phyloP scores from a whole-genome alignment of 2,113 vertebrate species.

The Pelusios castaneus region DNA sequence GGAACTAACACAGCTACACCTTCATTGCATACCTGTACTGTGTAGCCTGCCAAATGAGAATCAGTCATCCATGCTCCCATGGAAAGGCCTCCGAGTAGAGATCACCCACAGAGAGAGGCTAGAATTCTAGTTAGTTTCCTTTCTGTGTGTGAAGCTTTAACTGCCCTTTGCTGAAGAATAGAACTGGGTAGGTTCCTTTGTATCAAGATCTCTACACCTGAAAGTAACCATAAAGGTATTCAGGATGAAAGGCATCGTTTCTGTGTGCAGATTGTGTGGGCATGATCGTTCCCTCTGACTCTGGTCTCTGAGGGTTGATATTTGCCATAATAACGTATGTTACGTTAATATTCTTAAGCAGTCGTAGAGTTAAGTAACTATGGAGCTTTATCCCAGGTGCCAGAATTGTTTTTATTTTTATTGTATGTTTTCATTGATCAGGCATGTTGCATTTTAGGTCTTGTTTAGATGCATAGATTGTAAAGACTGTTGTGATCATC shows the following conservation, averaged over 20 bases:
- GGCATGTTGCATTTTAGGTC: not conserved
- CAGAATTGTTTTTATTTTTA: not conserved
- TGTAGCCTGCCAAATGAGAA: not conserved
- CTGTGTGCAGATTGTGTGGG: no score
- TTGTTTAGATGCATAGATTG: not conserved
- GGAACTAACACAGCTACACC: no score
- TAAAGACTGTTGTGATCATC: accelerated
- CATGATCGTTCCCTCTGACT: not conserved
- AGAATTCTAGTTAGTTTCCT: not conserved
- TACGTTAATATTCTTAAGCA: not conserved
- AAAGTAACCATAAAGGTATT: no score
- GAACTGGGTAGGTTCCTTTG: not conserved
- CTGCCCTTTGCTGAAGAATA: not conserved
- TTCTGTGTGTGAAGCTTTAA: not conserved
- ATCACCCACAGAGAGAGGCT: not conserved
- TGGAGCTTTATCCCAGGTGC: not conserved
- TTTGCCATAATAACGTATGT: not conserved
- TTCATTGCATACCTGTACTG: no score
- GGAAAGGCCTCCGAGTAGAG: not conserved
- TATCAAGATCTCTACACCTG: no score
- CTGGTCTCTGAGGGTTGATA: accelerated
- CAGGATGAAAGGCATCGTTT: no score
- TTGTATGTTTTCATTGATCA: not conserved
- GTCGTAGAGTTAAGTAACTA: not conserved
- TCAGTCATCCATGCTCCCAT: not conserved